These are phyloP conservation scores for Pentalonia nigronervosa DNA, from an alignment of 1,140 invertebrate species.

Conservation along the genomic window DNA sequence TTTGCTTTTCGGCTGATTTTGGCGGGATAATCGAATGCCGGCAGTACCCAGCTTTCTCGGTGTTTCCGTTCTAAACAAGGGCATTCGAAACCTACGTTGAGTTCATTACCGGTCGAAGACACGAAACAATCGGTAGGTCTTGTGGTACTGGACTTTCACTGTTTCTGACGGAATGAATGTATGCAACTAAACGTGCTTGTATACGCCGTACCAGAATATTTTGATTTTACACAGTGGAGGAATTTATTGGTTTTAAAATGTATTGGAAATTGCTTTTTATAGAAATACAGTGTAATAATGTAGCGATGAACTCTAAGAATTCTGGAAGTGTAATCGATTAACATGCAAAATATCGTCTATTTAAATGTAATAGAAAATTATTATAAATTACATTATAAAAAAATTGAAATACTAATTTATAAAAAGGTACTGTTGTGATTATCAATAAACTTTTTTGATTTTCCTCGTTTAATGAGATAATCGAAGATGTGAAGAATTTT, in stretches of 20 bases:
- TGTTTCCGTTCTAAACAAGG: slow-evolving; percentile 30
- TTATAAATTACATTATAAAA: neutral
- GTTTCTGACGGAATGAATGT: neutral
- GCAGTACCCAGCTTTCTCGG: slow-evolving; percentile 16
- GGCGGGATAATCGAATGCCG: neutral
- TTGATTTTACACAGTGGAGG: neutral
- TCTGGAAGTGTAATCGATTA: neutral
- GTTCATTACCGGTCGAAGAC: slow-evolving; percentile 53
- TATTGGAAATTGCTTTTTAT: neutral
- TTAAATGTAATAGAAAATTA: neutral
- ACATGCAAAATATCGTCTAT: neutral
- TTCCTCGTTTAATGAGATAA: too few species aligned
- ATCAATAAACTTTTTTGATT: neutral
- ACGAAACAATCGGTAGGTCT: slow-evolving; percentile 38
- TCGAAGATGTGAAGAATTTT: neutral
- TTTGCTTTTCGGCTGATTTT: slow-evolving; percentile 28
- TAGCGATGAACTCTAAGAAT: neutral
- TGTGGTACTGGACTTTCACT: slow-evolving; percentile 45
- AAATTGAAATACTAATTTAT: neutral
- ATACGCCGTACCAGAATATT: neutral
- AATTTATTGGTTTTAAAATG: neutral
- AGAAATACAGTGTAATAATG: neutral
- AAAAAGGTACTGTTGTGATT: neutral
- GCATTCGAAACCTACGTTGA: slow-evolving; percentile 43
- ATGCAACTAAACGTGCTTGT: neutral